Percentiles rank a stretch among this genome's conserved stretches.
phyloP scores from a whole-genome alignment of 1,140 invertebrate species.

The Drosophila setifemur region DNA sequence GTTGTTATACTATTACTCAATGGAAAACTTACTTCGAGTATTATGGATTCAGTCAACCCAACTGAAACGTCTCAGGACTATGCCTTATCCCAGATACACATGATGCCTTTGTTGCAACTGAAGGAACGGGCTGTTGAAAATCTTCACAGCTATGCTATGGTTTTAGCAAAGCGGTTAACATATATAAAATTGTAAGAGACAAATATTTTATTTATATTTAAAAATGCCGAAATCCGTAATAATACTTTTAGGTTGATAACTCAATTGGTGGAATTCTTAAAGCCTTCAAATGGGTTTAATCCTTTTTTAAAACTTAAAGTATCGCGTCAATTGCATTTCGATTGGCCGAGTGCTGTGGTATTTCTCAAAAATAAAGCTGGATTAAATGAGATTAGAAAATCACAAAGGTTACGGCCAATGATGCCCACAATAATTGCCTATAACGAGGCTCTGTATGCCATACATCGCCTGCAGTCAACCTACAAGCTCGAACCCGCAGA shows the following conservation, averaged over 20 bases:
- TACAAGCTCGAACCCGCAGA: conserved; percentile 6
- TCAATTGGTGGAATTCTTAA: not conserved
- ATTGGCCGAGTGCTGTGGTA: not conserved
- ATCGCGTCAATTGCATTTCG: not conserved
- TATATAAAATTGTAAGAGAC: conserved; percentile 2
- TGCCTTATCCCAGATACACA: conserved; percentile 3
- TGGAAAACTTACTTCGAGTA: not conserved
- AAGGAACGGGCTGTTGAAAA: not conserved
- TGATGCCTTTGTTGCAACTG: conserved; percentile 7
- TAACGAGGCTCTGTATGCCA: conserved; percentile 2
- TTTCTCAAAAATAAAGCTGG: not conserved
- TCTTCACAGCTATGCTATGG: not conserved
- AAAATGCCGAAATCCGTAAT: not conserved
- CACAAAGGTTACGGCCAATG: not conserved
- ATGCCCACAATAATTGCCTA: conserved; percentile 7
- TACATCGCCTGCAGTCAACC: conserved; percentile 9
- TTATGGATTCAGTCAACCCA: not conserved
- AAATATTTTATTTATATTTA: not conserved
- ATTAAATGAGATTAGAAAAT: not conserved
- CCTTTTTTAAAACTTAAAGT: not conserved
- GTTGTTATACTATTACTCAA: not conserved
- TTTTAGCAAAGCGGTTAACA: not conserved
- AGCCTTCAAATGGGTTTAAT: not conserved
- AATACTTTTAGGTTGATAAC: not conserved
- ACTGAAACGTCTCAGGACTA: not conserved